Conservation (phyloP, 2,113 vertebrate genomes). For the Prietella phreatophila region DNA sequence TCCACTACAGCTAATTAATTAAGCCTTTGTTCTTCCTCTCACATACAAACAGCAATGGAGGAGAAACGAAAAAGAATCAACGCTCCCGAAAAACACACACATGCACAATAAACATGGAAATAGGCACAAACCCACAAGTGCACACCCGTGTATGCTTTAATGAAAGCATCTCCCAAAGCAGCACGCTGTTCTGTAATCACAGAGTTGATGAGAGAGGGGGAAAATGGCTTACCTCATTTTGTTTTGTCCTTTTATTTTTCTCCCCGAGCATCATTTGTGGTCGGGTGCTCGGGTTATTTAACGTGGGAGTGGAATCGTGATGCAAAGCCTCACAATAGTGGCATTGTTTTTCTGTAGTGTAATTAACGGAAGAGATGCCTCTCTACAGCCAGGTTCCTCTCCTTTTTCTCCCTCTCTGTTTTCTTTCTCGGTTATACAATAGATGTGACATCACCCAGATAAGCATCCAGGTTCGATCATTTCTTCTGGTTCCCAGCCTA, state of each 20-base stretch:
- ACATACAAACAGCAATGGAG: constrained; percentile 58
- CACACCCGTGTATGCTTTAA: constrained; percentile 58
- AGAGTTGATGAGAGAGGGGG: constrained; percentile 54
- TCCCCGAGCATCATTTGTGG: constrained; percentile 44
- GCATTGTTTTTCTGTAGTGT: constrained; percentile 48
- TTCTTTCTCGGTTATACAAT: constrained; percentile 18
- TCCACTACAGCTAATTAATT: constrained; percentile 66
- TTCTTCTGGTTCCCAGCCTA: constrained; percentile 42
- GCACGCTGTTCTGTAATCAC: constrained; percentile 55
- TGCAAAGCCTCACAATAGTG: constrained; percentile 44
- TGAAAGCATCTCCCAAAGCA: constrained; percentile 58
- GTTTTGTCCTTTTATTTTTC: constrained; percentile 48
- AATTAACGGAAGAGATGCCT: constrained; percentile 49
- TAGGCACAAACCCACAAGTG: constrained; percentile 45
- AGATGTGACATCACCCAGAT: constrained; percentile 30
- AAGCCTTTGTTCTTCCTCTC: constrained; percentile 63
- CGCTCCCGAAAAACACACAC: constrained; percentile 35
- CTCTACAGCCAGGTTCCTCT: constrained; percentile 14
- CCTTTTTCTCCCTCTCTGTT: not conserved
- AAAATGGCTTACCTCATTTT: constrained; percentile 51
- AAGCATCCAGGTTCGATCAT: constrained; percentile 37
- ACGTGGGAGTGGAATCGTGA: constrained; percentile 44
- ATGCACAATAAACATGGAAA: constrained; percentile 51
- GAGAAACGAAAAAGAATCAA: constrained; percentile 47
- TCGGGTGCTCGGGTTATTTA: constrained; percentile 36